Evolutionary conservation across 1,140 invertebrate species (phyloP).

Genomic region (Pentalonia nigronervosa): DNA sequence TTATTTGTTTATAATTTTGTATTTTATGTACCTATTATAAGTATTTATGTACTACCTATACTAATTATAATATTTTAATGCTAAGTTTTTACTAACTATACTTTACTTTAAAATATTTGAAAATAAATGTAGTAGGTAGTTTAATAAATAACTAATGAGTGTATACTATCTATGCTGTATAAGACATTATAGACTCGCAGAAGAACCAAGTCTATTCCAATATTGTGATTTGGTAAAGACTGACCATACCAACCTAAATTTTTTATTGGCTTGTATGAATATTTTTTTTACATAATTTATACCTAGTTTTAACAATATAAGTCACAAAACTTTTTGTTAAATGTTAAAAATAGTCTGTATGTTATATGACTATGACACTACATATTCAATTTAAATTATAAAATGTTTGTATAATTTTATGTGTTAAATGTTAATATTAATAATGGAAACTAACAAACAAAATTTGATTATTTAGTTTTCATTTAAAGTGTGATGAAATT

Average conservation of each 20-base stretch:
- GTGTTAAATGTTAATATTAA: background rate
- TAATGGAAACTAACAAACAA: too few relatives aligned
- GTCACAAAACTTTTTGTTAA: background rate
- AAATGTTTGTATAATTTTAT: background rate
- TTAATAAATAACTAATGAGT: background rate
- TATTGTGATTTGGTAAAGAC: slow-evolving; percentile 25
- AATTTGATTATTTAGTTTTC: too few relatives aligned
- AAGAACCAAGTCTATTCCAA: slow-evolving; percentile 13
- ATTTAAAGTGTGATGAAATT: too few relatives aligned
- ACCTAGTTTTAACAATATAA: background rate
- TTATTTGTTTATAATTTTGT: background rate
- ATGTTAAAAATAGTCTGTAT: background rate
- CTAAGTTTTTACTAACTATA: background rate
- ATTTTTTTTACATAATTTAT: background rate
- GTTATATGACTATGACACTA: background rate
- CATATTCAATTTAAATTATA: background rate
- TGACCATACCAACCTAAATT: background rate
- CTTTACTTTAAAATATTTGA: too few relatives aligned
- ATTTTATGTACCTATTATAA: background rate
- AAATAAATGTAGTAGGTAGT: too few relatives aligned
- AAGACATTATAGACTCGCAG: background rate
- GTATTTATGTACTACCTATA: background rate
- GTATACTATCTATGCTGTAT: background rate
- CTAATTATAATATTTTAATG: background rate
- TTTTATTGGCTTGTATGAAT: background rate